phyloP scores from a whole-genome alignment of 2,797 vertebrate genomes.

The Carapus acus region DNA sequence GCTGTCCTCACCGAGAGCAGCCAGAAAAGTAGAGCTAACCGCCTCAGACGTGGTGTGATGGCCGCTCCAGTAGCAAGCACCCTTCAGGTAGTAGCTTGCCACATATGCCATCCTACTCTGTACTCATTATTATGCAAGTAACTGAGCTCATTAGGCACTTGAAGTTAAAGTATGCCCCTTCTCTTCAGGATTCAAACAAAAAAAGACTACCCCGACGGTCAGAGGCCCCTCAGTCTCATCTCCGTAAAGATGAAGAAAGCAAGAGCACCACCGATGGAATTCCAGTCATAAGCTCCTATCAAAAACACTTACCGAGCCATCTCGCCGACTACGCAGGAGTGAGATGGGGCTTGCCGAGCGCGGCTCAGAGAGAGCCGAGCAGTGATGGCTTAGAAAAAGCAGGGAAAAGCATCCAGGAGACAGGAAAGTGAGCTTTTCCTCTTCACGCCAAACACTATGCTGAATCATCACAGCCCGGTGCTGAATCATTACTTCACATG shows the following conservation, averaged over 20 bases:
- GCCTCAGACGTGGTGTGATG: conserved; percentile 79
- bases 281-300: conserved; percentile 6
- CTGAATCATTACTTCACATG: neutral
- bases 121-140: too few relatives aligned
- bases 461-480: too few relatives aligned
- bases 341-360: conserved; percentile 1
- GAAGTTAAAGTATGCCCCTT: too few relatives aligned
- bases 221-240: conserved; percentile 24
- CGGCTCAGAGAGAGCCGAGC: conserved; percentile 10
- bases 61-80: conserved; percentile 71
- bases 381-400: conserved; percentile 34
- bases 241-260: conserved; percentile 38
- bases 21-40: conserved; percentile 65
- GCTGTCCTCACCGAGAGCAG: conserved; percentile 53
- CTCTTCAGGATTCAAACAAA: conserved; percentile 59
- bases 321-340: conserved; percentile 5
- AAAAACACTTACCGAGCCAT: conserved; percentile 20
- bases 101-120: too few relatives aligned
- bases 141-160: too few relatives aligned
- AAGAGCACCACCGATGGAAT: conserved; percentile 9
- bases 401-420: conserved; percentile 15
- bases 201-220: conserved; percentile 52
- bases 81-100: too few relatives aligned
- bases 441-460: neutral
- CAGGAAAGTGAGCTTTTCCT: conserved; percentile 51